Evolutionary conservation across 2,888 invertebrate genomes (phyloP).

Genomic region (Pyrrhia umbra): DNA sequence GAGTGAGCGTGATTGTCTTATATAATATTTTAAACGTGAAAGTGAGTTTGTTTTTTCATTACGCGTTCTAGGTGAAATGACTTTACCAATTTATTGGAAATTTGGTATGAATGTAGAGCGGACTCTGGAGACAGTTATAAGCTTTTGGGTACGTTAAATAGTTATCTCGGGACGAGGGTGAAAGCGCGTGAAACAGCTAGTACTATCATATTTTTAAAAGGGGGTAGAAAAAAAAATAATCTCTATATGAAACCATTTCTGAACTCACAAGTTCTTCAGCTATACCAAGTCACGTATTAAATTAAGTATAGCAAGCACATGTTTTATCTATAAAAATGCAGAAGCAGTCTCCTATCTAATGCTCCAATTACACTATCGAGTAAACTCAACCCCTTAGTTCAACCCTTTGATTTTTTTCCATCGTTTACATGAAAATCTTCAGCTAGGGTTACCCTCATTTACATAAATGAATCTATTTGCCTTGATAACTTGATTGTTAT

Average conservation of each 20-base stretch:
- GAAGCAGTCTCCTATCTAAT: conserved; percentile 9
- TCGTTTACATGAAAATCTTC: conserved; percentile 28
- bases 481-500: conserved; percentile 49
- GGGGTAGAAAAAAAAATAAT: no score
- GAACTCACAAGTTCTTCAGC: neutral
- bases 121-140: no score
- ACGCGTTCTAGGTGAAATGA: no score
- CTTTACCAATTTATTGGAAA: no score
- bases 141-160: no score
- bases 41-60: no score
- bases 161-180: no score
- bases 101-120: no score
- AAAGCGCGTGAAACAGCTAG: no score
- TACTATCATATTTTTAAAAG: no score
- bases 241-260: neutral
- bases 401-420: conserved; percentile 47
- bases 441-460: conserved; percentile 30
- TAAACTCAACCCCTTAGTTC: conserved; percentile 14
- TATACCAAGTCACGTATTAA: neutral
- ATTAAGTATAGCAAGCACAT: neutral
- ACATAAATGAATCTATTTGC: conserved; percentile 52
- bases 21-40: no score
- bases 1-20: no score
- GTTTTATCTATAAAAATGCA: conserved; percentile 10
- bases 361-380: conserved; percentile 20